Evolutionary conservation across 2,888 invertebrate genomes (phyloP), one percentile per base, ranked within the genome.

Genomic region (Agrochola lota): DNA sequence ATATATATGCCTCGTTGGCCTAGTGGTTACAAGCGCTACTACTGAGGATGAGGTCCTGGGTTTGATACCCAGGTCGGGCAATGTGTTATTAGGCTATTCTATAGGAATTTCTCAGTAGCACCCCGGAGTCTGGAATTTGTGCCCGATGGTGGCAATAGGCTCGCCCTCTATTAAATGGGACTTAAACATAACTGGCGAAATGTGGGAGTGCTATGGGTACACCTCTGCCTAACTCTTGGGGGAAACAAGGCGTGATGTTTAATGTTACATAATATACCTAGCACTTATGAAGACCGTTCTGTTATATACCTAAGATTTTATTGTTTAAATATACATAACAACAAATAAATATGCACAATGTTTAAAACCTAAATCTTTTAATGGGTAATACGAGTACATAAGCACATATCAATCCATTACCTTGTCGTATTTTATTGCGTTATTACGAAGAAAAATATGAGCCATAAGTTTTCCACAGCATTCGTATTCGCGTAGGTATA

Each of bases 401-500:
- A 26, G 1, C 30, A 52, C 12, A 15, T 72, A 46, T 64, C 63
- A 78, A 68, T 57, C 30, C 40, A 77, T 35, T 55, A 46, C 17
- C 26, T 66, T 60, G 15, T 49, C 8, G 60, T 17, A 46, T 70
- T 70, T 69, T 68, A 71, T 74, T 12, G 26, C 57, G 8, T 63
- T 80, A 64, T 70, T 52, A 70, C 23, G 1, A 15, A 68, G 52
- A 49, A 70, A 83, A 62, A 64, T 70, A 40, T 68, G 4, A 70
- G 8, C 5, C n/a, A 52, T 62, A 64, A 35, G n/a, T 55, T 67
- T n/a, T 35, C n/a, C 49, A 69, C 23, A 71, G 9, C 2, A 60
- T 20, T 70, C 12, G 6, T 72, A 81, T 73, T 85, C 60, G 74
- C 55, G 62, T 72, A n/a, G n/a, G n/a, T 35, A 35, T 40, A 49